Evolutionary conservation across 2,888 invertebrate genomes (phyloP), one percentile per base, ranked within the genome.

Genomic region (Oxyteleia sp.): DNA sequence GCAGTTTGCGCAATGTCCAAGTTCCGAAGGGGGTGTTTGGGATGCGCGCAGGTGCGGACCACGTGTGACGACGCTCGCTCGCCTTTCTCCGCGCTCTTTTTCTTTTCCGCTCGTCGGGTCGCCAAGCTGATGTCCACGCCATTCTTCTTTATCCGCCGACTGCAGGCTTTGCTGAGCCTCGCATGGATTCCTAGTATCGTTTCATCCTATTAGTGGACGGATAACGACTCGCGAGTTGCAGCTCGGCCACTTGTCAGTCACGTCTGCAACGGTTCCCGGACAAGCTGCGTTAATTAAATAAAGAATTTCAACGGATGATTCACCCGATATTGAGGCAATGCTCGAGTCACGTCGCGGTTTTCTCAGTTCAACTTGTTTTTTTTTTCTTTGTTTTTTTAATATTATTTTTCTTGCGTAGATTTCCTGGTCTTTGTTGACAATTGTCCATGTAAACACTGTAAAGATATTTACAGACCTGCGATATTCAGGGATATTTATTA

Each of bases 241-340:
- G 23, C 53, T 35, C 55, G 64, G 29, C 43, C 29, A 53, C 75
- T 57, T 66, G 66, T 75, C 75, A 75, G 47, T 75, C 72, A 72
- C 55, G 47, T 26, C 64, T 55, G 55, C 61, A 63, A 74, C 63
- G 59, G 57, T 59, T 59, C 71, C 23, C 26, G 5, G 29, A 71
- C 55, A 68, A 38, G 59, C 38, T 41, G 49, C 41, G 59, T 57
- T 59, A 59, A 71, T 71, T 59, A 59, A 71, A 59, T 71, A 59
- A 71, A 59, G 13, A 38, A 26, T 59, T 69, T 69, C 32, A 16
- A 10, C 26, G 20, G 38, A 71, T 71, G 59, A 57, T 57, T 69
- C 68, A 43, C 10, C 16, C 35, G 41, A 41, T 66, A 26, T 20
- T 16, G 20, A 7, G 20, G 20, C 47, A 16, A 11, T 20, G 2